These are phyloP conservation scores for Anniella stebbinsi DNA, from an alignment of 2,797 vertebrate genomes.

Conservation along the genomic window DNA sequence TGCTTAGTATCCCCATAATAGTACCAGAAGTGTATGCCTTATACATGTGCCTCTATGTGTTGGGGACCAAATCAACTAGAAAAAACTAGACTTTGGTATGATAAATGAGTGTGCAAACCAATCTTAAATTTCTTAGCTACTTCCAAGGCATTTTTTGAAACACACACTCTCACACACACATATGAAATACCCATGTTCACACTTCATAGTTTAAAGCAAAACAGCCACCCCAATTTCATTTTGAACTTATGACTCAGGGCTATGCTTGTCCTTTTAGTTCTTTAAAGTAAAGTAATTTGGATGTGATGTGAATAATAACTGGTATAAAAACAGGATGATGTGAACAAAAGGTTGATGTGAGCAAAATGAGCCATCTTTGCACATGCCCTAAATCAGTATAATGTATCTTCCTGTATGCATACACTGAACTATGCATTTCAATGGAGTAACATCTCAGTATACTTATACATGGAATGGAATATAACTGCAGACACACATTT, in stretches of 20 bases:
- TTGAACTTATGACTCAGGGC: slow-evolving; percentile 22
- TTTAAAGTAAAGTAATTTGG: not conserved
- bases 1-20: not conserved
- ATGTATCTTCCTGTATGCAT: not conserved
- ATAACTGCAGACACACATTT: not conserved
- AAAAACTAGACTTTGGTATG: not conserved
- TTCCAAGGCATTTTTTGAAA: not conserved
- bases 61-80: not conserved
- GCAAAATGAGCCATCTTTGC: not conserved
- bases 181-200: not conserved
- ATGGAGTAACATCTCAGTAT: not conserved
- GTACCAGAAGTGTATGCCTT: not conserved
- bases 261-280: slow-evolving; percentile 4
- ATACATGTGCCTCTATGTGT: not conserved
- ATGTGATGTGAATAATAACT: not conserved
- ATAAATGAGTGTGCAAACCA: not conserved
- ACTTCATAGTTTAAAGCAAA: slow-evolving; percentile 12
- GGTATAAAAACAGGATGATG: not conserved
- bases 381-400: not conserved
- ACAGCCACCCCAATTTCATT: slow-evolving; percentile 33
- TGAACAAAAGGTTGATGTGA: not conserved
- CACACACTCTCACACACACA: not conserved
- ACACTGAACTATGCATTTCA: not conserved
- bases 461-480: not conserved
- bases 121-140: not conserved